phyloP scores from a whole-genome alignment of 30 jellyfish, hydroid and myxozoan genomes.

The Pelagia noctiluca region DNA sequence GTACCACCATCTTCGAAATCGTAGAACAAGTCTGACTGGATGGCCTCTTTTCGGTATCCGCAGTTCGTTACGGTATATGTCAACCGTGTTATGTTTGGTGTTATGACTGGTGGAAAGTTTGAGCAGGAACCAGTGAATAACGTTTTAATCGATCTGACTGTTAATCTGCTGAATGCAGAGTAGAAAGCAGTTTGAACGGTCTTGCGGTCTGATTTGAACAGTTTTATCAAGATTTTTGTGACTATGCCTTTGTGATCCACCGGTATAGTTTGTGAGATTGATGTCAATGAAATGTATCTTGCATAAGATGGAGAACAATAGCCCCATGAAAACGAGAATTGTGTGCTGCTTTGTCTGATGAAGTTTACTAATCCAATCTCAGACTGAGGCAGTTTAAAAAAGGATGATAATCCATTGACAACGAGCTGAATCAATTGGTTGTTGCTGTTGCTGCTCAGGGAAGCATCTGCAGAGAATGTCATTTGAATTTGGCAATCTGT shows the following conservation, averaged over 20 bases:
- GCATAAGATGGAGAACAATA: constrained; percentile 58
- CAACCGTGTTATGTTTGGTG: constrained; percentile 41
- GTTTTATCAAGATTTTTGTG: constrained; percentile 57
- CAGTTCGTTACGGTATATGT: constrained; percentile 42
- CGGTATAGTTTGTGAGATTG: constrained; percentile 10
- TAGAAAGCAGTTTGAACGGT: constrained; percentile 56
- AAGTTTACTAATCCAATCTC: constrained; percentile 67
- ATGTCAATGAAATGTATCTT: constrained; percentile 7
- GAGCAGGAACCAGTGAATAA: constrained; percentile 72
- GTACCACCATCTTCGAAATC: constrained; percentile 88
- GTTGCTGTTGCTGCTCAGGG: background rate
- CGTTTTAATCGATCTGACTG: constrained; percentile 67
- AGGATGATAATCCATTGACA: constrained; percentile 11
- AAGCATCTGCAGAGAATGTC: constrained; percentile 20
- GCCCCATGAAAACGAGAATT: constrained; percentile 70
- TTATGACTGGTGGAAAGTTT: constrained; percentile 79
- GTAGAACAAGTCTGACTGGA: constrained; percentile 66
- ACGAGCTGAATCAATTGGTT: constrained; percentile 22
- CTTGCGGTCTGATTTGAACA: constrained; percentile 68
- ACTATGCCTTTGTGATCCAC: constrained; percentile 64
- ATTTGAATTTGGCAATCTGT: constrained; percentile 71
- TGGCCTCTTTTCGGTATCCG: constrained; percentile 62
- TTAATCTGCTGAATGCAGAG: constrained; percentile 46
- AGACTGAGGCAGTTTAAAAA: constrained; percentile 31
- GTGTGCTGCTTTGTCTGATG: constrained; percentile 28